These are phyloP conservation scores for Odocoileus hemionus DNA, from an alignment of 2,113 vertebrate species.

Conservation along the genomic window DNA sequence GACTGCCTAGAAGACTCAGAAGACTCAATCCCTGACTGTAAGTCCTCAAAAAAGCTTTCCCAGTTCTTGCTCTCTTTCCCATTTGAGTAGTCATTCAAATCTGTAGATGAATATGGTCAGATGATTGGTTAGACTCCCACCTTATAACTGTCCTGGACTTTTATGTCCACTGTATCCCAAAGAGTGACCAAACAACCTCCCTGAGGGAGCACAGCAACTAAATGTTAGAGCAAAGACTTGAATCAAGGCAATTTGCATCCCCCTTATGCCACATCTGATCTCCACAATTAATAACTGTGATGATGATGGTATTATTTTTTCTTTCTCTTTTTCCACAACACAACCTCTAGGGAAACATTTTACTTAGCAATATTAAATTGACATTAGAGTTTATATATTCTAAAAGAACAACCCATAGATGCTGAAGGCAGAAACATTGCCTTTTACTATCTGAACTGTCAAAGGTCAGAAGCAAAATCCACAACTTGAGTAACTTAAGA, in stretches of 20 bases:
- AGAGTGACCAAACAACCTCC: not conserved
- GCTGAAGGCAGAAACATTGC: not conserved
- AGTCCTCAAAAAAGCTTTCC: not conserved
- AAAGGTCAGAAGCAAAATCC: not conserved
- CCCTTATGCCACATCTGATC: not conserved
- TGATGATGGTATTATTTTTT: not conserved
- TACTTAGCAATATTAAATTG: not conserved
- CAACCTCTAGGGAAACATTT: not conserved
- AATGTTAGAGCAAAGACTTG: not conserved
- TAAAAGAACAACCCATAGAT: not conserved
- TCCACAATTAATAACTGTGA: not conserved
- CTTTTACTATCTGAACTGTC: not conserved
- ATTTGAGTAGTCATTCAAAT: not conserved
- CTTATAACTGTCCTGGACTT: not conserved
- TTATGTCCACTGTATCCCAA: too few species aligned
- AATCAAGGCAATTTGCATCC: not conserved
- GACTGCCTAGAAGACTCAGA: not conserved
- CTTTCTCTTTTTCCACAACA: not conserved
- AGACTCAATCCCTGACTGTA: not conserved
- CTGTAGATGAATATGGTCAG: not conserved
- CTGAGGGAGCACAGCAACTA: not conserved
- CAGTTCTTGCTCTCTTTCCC: not conserved
- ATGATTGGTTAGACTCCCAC: not conserved
- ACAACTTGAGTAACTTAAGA: not conserved
- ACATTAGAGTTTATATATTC: not conserved